Conservation (phyloP, 1,140 invertebrate genomes). For the Drosophila parabipectinata region DNA sequence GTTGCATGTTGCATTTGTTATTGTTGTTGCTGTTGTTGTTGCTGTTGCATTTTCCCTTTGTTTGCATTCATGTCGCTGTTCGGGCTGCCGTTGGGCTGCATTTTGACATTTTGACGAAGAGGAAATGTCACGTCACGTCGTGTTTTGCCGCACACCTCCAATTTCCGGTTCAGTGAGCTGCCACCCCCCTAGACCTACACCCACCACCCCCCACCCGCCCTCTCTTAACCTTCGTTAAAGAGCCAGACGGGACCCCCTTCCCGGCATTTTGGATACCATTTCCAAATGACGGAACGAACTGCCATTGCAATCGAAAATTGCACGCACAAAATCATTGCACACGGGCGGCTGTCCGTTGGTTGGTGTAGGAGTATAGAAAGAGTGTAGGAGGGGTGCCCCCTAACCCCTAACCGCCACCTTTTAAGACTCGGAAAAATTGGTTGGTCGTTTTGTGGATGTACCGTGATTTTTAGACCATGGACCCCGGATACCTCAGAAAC, state of each 20-base stretch:
- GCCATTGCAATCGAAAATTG: slow-evolving; percentile 65
- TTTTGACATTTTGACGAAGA: slow-evolving; percentile 84
- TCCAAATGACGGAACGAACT: not conserved
- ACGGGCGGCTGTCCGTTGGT: slow-evolving; percentile 10
- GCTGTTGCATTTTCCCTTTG: slow-evolving; percentile 46
- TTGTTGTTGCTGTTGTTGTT: slow-evolving; percentile 17
- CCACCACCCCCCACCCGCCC: not conserved
- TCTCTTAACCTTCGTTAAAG: slow-evolving; percentile 11
- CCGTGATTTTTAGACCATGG: slow-evolving; percentile 22
- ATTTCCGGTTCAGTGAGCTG: slow-evolving; percentile 84
- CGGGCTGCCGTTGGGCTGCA: slow-evolving; percentile 55
- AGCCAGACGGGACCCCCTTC: slow-evolving; percentile 6
- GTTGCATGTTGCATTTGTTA: slow-evolving; percentile 24
- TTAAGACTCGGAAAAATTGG: not conserved
- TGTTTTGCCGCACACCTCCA: slow-evolving; percentile 84
- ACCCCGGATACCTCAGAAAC: no score
- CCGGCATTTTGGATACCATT: not conserved
- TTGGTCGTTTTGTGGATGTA: slow-evolving; percentile 68
- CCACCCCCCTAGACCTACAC: slow-evolving; percentile 5
- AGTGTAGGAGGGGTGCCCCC: no score
- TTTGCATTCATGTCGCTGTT: slow-evolving; percentile 60
- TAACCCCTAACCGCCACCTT: no score
- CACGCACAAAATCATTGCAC: slow-evolving; percentile 64
- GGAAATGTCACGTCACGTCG: slow-evolving; percentile 84
- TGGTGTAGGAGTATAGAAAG: not conserved